Conservation (phyloP, 2,888 invertebrate genomes). For the Acanthopleura granulata region DNA sequence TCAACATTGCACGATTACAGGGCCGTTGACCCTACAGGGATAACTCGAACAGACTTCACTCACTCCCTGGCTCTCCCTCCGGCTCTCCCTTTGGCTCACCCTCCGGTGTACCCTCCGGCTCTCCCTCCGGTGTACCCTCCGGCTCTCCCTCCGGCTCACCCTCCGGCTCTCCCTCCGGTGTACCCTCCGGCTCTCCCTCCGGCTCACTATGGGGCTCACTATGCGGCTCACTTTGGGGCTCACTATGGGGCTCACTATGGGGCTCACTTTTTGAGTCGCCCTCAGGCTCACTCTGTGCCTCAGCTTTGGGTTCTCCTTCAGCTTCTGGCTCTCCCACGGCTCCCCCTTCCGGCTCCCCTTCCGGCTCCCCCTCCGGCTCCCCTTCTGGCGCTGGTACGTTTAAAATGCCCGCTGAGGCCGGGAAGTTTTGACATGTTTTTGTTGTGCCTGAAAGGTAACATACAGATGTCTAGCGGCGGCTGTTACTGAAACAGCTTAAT, state of each 20-base stretch:
- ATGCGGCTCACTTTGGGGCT: neutral
- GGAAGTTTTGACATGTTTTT: too few relatives aligned
- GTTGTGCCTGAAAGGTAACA: too few relatives aligned
- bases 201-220: neutral
- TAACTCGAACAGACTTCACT: too few relatives aligned
- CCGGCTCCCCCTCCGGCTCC: neutral
- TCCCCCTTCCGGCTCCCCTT: neutral
- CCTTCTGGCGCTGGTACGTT: too few relatives aligned
- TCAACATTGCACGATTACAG: too few relatives aligned
- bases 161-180: neutral
- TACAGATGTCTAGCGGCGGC: too few relatives aligned
- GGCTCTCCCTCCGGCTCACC: neutral
- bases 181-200: neutral
- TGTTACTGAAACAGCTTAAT: too few relatives aligned
- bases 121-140: neutral
- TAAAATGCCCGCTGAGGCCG: too few relatives aligned
- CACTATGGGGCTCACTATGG: neutral
- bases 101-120: constrained; percentile 4
- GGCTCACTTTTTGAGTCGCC: neutral
- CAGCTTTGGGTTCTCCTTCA: neutral
- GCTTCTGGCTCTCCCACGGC: neutral
- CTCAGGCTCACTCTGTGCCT: neutral
- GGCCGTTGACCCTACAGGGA: too few relatives aligned
- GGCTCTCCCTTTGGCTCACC: neutral
- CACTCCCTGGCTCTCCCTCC: neutral